Conservation (phyloP, 2,888 invertebrate species). For the Aplocera efformata region DNA sequence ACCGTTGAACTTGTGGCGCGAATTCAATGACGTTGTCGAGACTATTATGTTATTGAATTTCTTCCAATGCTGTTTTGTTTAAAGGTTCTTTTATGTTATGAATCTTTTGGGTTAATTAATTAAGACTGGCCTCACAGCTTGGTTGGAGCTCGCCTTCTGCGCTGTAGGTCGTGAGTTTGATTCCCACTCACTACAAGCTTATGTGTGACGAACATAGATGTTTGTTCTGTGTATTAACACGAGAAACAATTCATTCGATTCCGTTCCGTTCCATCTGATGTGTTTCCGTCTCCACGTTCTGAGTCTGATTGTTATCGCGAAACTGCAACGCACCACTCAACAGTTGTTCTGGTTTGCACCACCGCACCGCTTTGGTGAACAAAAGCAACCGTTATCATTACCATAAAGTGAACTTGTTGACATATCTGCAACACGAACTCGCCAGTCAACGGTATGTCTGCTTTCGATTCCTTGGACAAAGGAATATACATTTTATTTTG, state of each 20-base stretch:
- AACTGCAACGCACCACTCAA: constrained; percentile 34
- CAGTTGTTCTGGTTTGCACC: constrained; percentile 32
- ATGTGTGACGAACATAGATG: too few relatives aligned
- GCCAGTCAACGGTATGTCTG: constrained; percentile 10
- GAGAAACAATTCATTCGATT: too few relatives aligned
- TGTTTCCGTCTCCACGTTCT: too few relatives aligned
- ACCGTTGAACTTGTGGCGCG: constrained; percentile 14
- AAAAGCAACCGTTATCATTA: constrained; percentile 30
- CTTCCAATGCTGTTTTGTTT: constrained; percentile 2
- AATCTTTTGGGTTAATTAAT: too few relatives aligned
- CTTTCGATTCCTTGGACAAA: constrained; percentile 1
- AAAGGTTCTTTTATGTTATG: background rate
- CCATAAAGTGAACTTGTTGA: constrained; percentile 27
- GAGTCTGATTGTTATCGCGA: constrained; percentile 11
- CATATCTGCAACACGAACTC: constrained; percentile 1
- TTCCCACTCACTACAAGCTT: too few relatives aligned
- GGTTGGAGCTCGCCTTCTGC: too few relatives aligned
- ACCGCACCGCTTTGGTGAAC: constrained; percentile 24
- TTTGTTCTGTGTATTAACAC: too few relatives aligned
- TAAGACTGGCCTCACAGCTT: too few relatives aligned
- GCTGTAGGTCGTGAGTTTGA: too few relatives aligned
- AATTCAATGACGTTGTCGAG: background rate
- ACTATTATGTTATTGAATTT: constrained; percentile 30
- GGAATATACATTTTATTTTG: too few relatives aligned
- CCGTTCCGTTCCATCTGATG: too few relatives aligned